phyloP scores from a whole-genome alignment of 2,113 vertebrate genomes.

The Pagrus major region DNA sequence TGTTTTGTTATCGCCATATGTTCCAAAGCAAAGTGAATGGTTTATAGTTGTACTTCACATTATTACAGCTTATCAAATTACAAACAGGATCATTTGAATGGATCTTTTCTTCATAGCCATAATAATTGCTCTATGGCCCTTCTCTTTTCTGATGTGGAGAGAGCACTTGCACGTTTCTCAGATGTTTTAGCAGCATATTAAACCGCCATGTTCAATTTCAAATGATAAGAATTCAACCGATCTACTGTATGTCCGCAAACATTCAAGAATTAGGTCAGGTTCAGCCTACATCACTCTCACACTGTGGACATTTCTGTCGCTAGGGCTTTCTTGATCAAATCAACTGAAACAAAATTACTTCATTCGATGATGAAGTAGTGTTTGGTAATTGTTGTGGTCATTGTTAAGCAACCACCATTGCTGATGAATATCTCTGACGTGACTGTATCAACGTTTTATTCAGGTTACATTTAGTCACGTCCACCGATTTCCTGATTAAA shows the following conservation, averaged over 20 bases:
- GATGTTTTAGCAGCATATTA: not conserved
- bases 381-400: no score
- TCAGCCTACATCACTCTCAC: not conserved
- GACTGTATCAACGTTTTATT: no score
- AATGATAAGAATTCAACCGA: not conserved
- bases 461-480: no score
- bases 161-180: not conserved
- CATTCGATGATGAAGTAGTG: no score
- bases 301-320: no score
- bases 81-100: not conserved
- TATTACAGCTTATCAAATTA: not conserved
- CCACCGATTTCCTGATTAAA: no score
- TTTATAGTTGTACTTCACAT: not conserved
- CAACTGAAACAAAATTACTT: no score
- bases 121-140: not conserved
- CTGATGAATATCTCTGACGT: no score
- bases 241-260: not conserved
- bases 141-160: not conserved
- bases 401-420: no score
- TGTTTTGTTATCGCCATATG: not conserved
- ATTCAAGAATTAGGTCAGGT: not conserved
- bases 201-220: not conserved
- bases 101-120: not conserved
- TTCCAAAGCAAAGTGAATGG: slow-evolving; percentile 15
- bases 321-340: no score